Base-by-base conservation (phyloP, 1,140 invertebrate species). In the Ladona fulva region DNA sequence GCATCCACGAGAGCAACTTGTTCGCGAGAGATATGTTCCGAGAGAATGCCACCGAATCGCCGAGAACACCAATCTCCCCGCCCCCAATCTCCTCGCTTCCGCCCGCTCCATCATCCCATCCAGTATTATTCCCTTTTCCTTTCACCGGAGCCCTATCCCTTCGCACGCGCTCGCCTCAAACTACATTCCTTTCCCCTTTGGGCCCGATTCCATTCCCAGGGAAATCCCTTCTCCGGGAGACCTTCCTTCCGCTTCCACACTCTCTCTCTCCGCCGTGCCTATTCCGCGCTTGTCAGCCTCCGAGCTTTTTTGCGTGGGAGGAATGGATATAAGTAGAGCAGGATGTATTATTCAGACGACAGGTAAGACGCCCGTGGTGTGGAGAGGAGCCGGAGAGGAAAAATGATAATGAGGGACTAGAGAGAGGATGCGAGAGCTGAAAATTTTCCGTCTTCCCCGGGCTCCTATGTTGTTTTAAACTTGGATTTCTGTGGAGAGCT, bases 301-400 rank as follows among this genome's bases (percentile, higher is more conserved):
- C 10, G 44, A 52, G 44, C 44, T 52, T 22, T 37, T 37, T 66
- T 66, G 52, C 52, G 52, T 66, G 52, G 52, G 16, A 22, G 52
- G 52, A 66, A 66, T 66, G 52, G 52, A 66, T 66, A 37, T 37
- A 66, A 66, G 52, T 66, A 66, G 52, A 66, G 52, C 3, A 12
- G n/a, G n/a, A 66, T 66, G 52, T 66, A 66, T 66, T 66, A 66
- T 66, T 66, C 52, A 66, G 52, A 22, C 52, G 52, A 66, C 52
- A 66, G 52, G 52, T 66, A 22, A 66, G 52, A 66, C 14, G 52
- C 1, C 12, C 44, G 44, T 10, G 44, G 44, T 19, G 10, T 52
- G 44, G 44, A 52, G 44, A 52, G 44, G 44, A 19, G 44, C 10
- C 10, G 44, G 52, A 12, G 52, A 66, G 52, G 52, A 22, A 66